phyloP scores from a whole-genome alignment of 1,140 invertebrate genomes.

The Papilio xuthus region DNA sequence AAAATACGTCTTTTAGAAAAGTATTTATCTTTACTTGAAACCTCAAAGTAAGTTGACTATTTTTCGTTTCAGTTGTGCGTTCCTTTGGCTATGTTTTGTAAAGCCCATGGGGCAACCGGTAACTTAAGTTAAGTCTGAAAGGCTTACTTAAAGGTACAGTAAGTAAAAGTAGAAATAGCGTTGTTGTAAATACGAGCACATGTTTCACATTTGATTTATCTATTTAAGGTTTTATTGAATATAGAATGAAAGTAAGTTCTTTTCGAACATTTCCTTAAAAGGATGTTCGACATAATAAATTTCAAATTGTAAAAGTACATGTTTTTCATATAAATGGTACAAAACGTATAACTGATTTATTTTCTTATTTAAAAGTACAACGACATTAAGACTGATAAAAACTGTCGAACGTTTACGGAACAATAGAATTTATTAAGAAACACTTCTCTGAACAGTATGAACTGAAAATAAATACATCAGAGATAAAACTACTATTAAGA shows the following conservation, averaged over 20 bases:
- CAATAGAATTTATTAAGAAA: no score
- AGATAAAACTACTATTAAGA: no score
- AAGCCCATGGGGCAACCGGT: conserved; percentile 1
- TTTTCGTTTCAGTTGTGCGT: neutral
- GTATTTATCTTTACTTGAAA: neutral
- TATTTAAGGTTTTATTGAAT: neutral
- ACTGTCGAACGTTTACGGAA: no score
- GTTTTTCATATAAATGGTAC: no score
- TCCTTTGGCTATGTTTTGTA: neutral
- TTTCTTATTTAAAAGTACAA: no score
- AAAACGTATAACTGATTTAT: no score
- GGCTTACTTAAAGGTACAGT: conserved; percentile 6
- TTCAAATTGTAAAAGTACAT: neutral
- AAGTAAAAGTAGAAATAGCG: neutral
- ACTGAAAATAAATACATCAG: no score
- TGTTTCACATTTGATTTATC: neutral
- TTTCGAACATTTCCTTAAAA: neutral
- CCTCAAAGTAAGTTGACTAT: neutral
- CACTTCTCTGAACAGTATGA: no score
- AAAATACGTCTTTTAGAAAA: no score
- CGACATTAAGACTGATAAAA: no score
- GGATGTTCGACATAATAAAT: neutral
- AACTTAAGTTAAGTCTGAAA: conserved; percentile 20
- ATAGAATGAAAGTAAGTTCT: neutral
- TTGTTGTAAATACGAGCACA: neutral